phyloP scores from a whole-genome alignment of 2,888 invertebrate genomes.

The Brachyptera putata region DNA sequence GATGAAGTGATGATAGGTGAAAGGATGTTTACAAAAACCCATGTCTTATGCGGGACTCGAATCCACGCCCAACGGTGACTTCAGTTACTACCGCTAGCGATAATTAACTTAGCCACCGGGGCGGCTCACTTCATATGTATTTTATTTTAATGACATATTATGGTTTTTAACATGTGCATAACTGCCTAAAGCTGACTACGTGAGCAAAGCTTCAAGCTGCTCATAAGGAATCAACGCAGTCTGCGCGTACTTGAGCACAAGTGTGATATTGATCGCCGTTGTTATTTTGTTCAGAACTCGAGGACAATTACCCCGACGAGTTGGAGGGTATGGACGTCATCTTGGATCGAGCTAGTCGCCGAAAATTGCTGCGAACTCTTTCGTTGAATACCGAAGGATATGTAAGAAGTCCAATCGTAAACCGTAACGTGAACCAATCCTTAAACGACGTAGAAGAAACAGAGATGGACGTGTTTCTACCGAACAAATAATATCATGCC shows the following conservation, averaged over 20 bases:
- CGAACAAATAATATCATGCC: too few relatives aligned
- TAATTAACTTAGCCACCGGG: too few relatives aligned
- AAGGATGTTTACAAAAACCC: too few relatives aligned
- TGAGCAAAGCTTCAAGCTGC: not conserved
- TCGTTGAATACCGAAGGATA: not conserved
- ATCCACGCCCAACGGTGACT: too few relatives aligned
- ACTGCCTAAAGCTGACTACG: too few relatives aligned
- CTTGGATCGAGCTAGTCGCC: conserved; percentile 28
- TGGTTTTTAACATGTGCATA: too few relatives aligned
- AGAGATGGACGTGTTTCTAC: conserved; percentile 13
- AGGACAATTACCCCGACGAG: conserved; percentile 27
- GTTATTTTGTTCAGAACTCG: not conserved
- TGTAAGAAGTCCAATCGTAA: not conserved
- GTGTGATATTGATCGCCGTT: not conserved
- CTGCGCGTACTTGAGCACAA: not conserved
- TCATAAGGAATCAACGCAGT: not conserved
- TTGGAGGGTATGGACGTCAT: conserved; percentile 32
- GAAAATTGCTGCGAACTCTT: conserved; percentile 16
- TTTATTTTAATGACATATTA: too few relatives aligned
- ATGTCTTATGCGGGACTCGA: too few relatives aligned
- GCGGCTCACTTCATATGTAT: too few relatives aligned
- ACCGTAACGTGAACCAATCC: not conserved
- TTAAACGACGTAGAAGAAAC: conserved; percentile 2
- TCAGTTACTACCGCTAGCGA: too few relatives aligned
- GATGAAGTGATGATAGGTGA: too few relatives aligned